Percentiles rank a stretch among this genome's conserved stretches.
phyloP scores from a whole-genome alignment of 2,888 invertebrate species.

The Tubulanus polymorphus region DNA sequence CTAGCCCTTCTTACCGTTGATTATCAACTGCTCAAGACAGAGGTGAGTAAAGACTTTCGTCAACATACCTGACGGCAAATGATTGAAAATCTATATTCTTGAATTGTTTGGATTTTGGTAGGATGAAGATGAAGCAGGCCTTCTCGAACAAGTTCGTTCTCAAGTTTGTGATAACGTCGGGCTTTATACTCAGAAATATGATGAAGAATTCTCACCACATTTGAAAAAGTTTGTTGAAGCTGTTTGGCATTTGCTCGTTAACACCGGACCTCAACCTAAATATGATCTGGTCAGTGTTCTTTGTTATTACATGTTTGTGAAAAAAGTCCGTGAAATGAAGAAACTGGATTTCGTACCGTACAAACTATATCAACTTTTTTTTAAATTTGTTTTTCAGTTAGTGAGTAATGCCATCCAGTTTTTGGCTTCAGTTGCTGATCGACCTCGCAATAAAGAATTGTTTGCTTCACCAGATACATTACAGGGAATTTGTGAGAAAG shows the following conservation, averaged over 20 bases:
- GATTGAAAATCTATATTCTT: neutral
- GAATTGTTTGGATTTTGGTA: constrained; percentile 43
- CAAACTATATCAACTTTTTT: constrained; percentile 2
- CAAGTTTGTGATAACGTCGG: constrained; percentile 93
- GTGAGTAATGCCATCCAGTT: constrained; percentile 96
- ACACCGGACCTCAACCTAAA: constrained; percentile 79
- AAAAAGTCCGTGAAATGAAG: constrained; percentile 1
- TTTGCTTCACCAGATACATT: constrained; percentile 86
- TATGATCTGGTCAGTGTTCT: constrained; percentile 80
- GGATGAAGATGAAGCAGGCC: constrained; percentile 81
- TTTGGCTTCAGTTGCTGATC: constrained; percentile 88
- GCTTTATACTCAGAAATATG: constrained; percentile 94
- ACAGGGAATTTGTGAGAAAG: constrained; percentile 90
- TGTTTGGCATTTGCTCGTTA: constrained; percentile 85
- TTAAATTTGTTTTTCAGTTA: constrained; percentile 62
- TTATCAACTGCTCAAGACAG: constrained; percentile 70
- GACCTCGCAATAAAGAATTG: constrained; percentile 77
- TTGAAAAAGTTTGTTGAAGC: constrained; percentile 89
- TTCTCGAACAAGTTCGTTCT: constrained; percentile 85
- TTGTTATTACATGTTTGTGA: no score
- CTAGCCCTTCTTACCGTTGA: constrained; percentile 74
- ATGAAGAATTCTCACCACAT: constrained; percentile 90
- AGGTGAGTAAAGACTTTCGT: constrained; percentile 54
- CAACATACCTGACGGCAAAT: neutral
- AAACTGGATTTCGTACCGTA: neutral